A percentile compares a stretch with the other conserved stretches of the same genome.
Conservation (phyloP, 2,113 vertebrate species). For the Anthoscopus minutus region DNA sequence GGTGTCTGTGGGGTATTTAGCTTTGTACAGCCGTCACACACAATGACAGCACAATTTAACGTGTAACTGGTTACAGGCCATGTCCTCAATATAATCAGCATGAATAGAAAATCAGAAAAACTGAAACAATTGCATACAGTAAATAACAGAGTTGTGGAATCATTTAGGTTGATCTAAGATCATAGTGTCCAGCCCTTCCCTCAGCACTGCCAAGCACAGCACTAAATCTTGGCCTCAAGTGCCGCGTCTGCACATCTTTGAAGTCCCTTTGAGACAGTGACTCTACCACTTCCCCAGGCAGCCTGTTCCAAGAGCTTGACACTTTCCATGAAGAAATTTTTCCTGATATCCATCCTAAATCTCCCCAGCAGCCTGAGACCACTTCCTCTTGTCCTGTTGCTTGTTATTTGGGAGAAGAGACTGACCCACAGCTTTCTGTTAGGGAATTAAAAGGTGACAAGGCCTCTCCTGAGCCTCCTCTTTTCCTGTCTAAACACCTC, state of each 20-base stretch:
- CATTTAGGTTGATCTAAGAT: not conserved
- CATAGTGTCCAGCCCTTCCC: not conserved
- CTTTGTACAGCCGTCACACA: not conserved
- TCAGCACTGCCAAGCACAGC: not conserved
- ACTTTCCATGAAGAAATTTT: not conserved
- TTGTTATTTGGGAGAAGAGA: not conserved
- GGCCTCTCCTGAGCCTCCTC: not conserved
- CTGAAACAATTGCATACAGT: not conserved
- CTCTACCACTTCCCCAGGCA: not conserved
- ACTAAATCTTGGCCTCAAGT: not conserved
- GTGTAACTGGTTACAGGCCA: not conserved
- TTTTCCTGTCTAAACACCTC: not conserved
- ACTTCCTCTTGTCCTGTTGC: not conserved
- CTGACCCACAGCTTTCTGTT: not conserved
- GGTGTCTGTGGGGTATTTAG: not conserved
- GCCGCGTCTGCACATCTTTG: not conserved
- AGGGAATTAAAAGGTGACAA: rapidly evolving
- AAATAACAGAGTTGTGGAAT: not conserved
- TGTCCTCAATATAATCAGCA: not conserved
- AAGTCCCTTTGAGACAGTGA: not conserved
- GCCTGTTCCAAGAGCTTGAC: not conserved
- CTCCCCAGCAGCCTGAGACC: not conserved
- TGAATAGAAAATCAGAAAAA: not conserved
- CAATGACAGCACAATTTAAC: not conserved
- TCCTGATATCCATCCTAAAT: not conserved